phyloP scores from a whole-genome alignment of 2,113 vertebrate genomes.

The Hippocampus mohnikei region DNA sequence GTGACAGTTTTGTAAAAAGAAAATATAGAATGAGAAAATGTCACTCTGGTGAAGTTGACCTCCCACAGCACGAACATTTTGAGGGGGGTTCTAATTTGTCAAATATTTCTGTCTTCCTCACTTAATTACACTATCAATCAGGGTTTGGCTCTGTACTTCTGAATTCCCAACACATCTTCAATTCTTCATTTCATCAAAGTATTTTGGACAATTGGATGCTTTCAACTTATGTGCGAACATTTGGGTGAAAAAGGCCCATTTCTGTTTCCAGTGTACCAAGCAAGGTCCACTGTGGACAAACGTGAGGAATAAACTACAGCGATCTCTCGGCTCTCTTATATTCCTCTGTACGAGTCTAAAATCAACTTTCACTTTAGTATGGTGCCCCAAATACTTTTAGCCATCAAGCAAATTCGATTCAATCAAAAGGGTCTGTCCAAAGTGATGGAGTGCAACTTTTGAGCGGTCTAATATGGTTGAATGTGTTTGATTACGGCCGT shows the following conservation, averaged over 20 bases:
- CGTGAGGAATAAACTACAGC: not conserved
- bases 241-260: no score
- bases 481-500: not conserved
- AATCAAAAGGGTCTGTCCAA: not conserved
- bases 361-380: not conserved
- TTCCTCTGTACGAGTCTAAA: not conserved
- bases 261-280: no score
- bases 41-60: not conserved
- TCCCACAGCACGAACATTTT: not conserved
- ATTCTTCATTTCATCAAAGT: not conserved
- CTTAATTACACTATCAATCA: not conserved
- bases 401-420: not conserved
- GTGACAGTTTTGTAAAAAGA: not conserved
- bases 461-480: not conserved
- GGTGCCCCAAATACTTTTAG: not conserved
- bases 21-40: not conserved
- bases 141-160: not conserved
- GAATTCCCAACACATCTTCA: not conserved
- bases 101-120: not conserved
- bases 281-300: not conserved
- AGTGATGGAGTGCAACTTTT: not conserved
- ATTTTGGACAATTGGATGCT: not conserved
- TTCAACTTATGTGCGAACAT: not conserved
- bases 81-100: not conserved
- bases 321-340: not conserved